Evolutionary conservation across 1,140 invertebrate species (phyloP), one percentile per base, ranked within the genome.

Genomic region (Neodiprion pinetum): DNA sequence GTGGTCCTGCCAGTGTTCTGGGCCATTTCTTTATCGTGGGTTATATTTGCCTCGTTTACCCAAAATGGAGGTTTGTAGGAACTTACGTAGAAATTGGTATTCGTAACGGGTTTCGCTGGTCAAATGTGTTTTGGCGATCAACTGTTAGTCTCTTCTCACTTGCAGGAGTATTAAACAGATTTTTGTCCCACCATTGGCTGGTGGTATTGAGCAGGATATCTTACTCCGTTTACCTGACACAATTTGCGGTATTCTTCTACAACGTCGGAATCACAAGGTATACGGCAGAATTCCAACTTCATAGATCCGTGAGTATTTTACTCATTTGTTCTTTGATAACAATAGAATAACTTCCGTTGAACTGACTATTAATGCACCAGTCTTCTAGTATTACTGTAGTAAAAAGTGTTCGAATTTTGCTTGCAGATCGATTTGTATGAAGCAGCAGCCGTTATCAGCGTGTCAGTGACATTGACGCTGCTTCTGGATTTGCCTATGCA

Each of bases 181-280:
- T 95, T n/a, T 85, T 95, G 2, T 92, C 92, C n/a, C 91, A 90
- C 82, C 89, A 91, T 61, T 90, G 90, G 69, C 86, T 95, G 73
- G 85, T 92, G 10, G 84, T 94, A 10, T 89, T 95, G 66, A 93
- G 93, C 76, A 90, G 93, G 75, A 87, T 95, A 61, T 94, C 94
- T 0, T 96, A 95, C 77, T 90, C 91, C 2, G 87, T 94, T n/a
- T 96, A 95, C 79, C 88, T 96, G 1, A 89, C 93, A 53, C 94
- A 95, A 84, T 93, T 93, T 75, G 87, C 91, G 28, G 88, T 93
- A 72, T 93, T 92, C 82, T 91, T 93, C 74, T 91, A 92, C 68
- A 92, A 91, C 70, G 87, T 92, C 53, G 92, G 89, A 67, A 90
- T 87, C 50, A 86, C 88, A 11, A 89, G 90, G 81, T 90, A 89